Evolutionary conservation across 2,797 vertebrate species (phyloP), one percentile per base, ranked within the genome.

Genomic region (Smutsia temminckii): DNA sequence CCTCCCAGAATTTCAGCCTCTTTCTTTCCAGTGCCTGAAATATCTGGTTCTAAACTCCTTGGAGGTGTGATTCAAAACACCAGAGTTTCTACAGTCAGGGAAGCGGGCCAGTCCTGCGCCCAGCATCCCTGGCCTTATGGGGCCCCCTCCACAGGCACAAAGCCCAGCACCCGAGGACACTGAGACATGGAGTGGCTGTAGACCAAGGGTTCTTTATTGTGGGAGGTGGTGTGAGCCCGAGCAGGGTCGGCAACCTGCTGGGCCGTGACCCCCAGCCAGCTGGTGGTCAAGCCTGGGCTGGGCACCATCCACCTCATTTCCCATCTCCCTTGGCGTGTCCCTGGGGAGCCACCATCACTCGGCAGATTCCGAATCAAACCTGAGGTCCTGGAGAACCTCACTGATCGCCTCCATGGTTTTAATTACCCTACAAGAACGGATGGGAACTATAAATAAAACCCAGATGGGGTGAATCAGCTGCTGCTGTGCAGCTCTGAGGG

Each of bases 321-420:
- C 32, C 95, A 63, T 96, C 96, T 95, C 96, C 94, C 95, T 11
- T 71, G 72, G 88, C 71, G 5, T 0, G 91, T 98, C 98, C 97
- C 97, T 94, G 51, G 94, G 96, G 98, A 98, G 95, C 96, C 90
- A 85, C 97, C 97, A 94, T 98, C 98, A 99, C 97, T 99, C 98
- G 23, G 96, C 98, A 97, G 99, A 99, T 98, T 99, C 99, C 0
- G 99, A 99, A 98, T 99, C 99, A 87, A 99, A 99, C 98, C 99
- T 99, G 97, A 99, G 98, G 97, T 99, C 99, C 98, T 99, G 99
- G 98, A 99, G 99, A 98, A 99, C 99, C 98, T 99, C 99, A 95
- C 99, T 99, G 98, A 99, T 98, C 97, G 98, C 99, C 97, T 99
- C 99, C 97, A 99, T 99, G 98, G 98, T 99, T 99, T 99, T 99